Conservation (phyloP, 2,888 invertebrate genomes). For the Urechis unicinctus region DNA sequence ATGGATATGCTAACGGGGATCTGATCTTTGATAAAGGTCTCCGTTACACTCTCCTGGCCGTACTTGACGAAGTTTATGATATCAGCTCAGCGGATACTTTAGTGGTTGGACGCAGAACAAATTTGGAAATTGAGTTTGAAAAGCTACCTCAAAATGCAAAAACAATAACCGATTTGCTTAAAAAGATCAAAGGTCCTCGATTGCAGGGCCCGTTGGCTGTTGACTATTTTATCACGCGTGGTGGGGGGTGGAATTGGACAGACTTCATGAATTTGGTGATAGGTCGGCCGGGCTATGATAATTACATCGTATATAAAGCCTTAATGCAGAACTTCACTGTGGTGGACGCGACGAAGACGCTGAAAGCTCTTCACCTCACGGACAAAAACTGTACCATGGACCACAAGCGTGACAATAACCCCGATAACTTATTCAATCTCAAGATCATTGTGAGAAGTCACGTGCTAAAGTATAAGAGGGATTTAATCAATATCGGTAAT, state of each 20-base stretch:
- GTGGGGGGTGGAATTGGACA: slow-evolving; percentile 1
- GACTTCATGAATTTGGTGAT: slow-evolving; percentile 4
- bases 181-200: not conserved
- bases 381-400: not conserved
- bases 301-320: slow-evolving; percentile 1
- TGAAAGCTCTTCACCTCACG: slow-evolving; percentile 1
- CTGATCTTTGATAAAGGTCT: slow-evolving; percentile 3
- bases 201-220: not conserved
- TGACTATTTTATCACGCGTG: slow-evolving; percentile 5
- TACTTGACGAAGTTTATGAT: not conserved
- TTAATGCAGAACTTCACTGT: slow-evolving; percentile 1
- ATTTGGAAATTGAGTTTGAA: not conserved
- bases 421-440: slow-evolving; percentile 3
- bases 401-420: not conserved
- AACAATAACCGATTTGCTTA: not conserved
- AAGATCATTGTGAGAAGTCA: not conserved
- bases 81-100: not conserved
- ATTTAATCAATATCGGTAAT: not conserved
- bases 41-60: not conserved
- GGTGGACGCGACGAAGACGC: slow-evolving; percentile 4
- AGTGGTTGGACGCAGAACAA: slow-evolving; percentile 7
- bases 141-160: not conserved
- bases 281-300: slow-evolving; percentile 7
- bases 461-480: not conserved
- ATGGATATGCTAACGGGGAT: slow-evolving; percentile 10